Evolutionary conservation across 2,888 invertebrate genomes (phyloP).

Genomic region (Alentia gelatinosa): DNA sequence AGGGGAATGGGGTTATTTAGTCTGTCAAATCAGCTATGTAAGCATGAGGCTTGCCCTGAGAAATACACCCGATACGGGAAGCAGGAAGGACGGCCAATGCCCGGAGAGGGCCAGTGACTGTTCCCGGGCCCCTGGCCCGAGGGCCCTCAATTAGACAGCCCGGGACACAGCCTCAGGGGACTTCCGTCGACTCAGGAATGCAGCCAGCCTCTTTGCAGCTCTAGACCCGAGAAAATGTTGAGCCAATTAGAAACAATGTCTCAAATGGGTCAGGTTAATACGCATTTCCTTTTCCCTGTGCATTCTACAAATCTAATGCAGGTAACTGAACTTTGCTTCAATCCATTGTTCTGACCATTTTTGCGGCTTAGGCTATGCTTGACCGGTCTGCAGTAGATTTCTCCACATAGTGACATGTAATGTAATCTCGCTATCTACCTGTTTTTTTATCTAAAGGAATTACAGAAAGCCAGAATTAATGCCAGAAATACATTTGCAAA

Average conservation of each 20-base stretch:
- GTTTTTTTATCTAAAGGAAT: too few species aligned
- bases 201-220: not conserved
- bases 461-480: too few species aligned
- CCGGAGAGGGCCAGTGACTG: not conserved
- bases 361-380: too few species aligned
- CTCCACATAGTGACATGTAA: too few species aligned
- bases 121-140: not conserved
- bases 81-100: not conserved
- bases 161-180: not conserved
- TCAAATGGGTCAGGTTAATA: not conserved
- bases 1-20: not conserved
- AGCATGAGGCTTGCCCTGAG: not conserved
- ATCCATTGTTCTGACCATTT: too few species aligned
- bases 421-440: too few species aligned
- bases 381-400: too few species aligned
- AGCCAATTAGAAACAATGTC: conserved; percentile 26
- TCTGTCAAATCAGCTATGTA: conserved; percentile 10
- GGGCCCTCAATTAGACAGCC: conserved; percentile 5
- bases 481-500: too few species aligned
- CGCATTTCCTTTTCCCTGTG: not conserved
- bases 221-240: not conserved
- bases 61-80: not conserved
- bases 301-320: not conserved
- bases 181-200: not conserved
- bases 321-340: not conserved